These are phyloP conservation scores for Clarias pachynema DNA, from an alignment of 2,797 vertebrate genomes.

Conservation along the genomic window DNA sequence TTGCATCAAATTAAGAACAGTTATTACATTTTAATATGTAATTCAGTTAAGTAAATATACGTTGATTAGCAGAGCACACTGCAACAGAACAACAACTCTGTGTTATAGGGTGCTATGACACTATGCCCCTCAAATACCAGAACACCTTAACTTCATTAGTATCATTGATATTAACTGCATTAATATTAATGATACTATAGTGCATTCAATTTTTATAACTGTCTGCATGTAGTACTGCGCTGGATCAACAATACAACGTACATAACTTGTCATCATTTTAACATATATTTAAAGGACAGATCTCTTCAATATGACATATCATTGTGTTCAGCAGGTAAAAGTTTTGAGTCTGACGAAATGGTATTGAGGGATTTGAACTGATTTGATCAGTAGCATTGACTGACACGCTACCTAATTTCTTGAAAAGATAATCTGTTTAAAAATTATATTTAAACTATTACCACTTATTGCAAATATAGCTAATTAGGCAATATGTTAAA, in stretches of 20 bases:
- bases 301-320: neutral
- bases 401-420: neutral
- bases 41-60: neutral
- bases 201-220: neutral
- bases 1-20: conserved; percentile 2
- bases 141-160: neutral
- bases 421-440: neutral
- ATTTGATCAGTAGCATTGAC: neutral
- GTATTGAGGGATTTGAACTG: neutral
- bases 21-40: neutral
- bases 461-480: neutral
- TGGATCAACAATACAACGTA: neutral
- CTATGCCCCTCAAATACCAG: neutral
- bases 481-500: neutral
- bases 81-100: neutral
- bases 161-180: neutral
- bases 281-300: neutral
- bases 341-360: neutral
- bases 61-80: neutral
- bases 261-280: neutral
- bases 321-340: neutral
- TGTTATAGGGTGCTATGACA: neutral
- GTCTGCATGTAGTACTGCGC: neutral
- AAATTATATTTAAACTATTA: neutral
- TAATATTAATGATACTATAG: neutral